Evolutionary conservation across 1,140 invertebrate species (phyloP).

Genomic region (Trichoplusia ni): DNA sequence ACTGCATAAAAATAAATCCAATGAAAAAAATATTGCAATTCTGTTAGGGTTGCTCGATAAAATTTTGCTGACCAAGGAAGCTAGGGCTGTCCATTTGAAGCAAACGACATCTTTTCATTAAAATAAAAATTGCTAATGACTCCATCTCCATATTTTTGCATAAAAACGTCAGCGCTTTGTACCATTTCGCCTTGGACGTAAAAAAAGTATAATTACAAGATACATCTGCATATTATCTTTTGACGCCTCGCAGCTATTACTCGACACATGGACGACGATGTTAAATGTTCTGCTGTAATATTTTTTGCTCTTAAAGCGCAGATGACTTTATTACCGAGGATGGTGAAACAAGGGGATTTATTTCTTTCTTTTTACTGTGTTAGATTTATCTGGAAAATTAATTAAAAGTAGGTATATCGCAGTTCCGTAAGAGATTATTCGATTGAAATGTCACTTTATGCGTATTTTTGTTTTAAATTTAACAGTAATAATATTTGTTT

Average conservation of each 20-base stretch:
- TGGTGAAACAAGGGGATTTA: constrained; percentile 17
- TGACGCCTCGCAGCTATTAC: constrained; percentile 56
- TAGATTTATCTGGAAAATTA: constrained; percentile 17
- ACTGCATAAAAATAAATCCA: constrained; percentile 35
- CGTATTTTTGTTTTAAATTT: no score
- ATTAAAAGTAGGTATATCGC: no score
- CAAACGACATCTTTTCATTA: constrained; percentile 64
- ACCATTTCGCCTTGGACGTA: constrained; percentile 58
- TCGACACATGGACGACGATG: constrained; percentile 61
- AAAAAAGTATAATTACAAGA: constrained; percentile 64
- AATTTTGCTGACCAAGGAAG: constrained; percentile 61
- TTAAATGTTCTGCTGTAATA: constrained; percentile 59
- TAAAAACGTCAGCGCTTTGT: constrained; percentile 73
- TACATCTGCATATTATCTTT: constrained; percentile 76
- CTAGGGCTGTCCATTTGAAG: constrained; percentile 51
- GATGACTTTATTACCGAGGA: constrained; percentile 49
- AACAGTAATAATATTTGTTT: no score
- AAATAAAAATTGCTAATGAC: constrained; percentile 77
- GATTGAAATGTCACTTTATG: no score
- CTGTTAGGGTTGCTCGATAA: constrained; percentile 53
- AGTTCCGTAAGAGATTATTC: no score
- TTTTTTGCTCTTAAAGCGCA: constrained; percentile 42
- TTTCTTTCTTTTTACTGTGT: constrained; percentile 34
- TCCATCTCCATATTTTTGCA: constrained; percentile 79
- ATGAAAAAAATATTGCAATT: constrained; percentile 32